Base-by-base conservation (phyloP, 2,888 invertebrate species). In the Magallana nippona region DNA sequence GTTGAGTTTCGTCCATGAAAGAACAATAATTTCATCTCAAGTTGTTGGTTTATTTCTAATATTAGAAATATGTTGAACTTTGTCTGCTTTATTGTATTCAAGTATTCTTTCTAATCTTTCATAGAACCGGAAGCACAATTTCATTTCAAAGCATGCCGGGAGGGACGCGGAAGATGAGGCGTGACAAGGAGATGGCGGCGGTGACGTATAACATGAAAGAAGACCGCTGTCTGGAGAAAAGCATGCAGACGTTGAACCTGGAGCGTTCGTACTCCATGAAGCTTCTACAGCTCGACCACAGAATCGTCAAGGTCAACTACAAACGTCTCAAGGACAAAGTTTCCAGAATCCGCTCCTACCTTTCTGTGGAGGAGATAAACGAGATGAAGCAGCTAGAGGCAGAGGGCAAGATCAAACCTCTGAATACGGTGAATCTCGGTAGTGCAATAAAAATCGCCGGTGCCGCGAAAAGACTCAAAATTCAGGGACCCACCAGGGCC, bases 161-260 rank as follows among this genome's bases (percentile, higher is more conserved):
- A 32, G 85, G 81, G n/a, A 79, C 82, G 22, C 79, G 85, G 10
- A 83, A 84, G 55, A 55, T 82, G 22, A 62, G 81, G 10, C 79
- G 81, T 10, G 85, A 91, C 62, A 91, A 89, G 78, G 90, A 91
- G 71, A 87, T 90, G 19, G 87, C 90, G 57, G 93, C 92, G 1
- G 88, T 92, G 27, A 91, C 90, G 2, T 87, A 89, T 78, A 93
- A 93, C 87, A 85, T 91, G 82, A 93, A 92, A 84, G 92, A 93
- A 82, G 88, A 92, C 57, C 87, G 92, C 55, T 88, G 89, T n/a
- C 85, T 93, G 32, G 92, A 92, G 85, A 93, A 92, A 79, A 89
- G 90, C 8, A 84, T 92, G 60, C 90, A 91, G 60, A 90, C 91
- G 1, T 83, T 93, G 8, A 86, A 87, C 13, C 80, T 92, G 32